phyloP scores from a whole-genome alignment of 2,113 vertebrate genomes.

The Menidia beryllina region DNA sequence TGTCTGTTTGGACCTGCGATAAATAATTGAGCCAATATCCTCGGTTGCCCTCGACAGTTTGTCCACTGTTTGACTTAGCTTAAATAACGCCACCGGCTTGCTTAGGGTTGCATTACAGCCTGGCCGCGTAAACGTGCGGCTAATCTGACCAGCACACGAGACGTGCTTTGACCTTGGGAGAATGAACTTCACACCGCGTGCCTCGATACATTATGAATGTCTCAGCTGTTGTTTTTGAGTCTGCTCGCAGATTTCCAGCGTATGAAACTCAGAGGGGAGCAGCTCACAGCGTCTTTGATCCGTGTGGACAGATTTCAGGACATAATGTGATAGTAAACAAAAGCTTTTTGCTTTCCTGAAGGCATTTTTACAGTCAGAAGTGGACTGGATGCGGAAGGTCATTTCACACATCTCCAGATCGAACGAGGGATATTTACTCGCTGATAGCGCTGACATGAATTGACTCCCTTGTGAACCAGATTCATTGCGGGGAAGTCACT shows the following conservation, averaged over 20 bases:
- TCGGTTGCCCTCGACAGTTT: slow-evolving; percentile 12
- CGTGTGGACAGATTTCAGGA: neutral
- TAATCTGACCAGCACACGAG: slow-evolving; percentile 10
- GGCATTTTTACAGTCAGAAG: too few relatives aligned
- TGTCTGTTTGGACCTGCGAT: slow-evolving; percentile 4
- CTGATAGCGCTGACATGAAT: slow-evolving; percentile 37
- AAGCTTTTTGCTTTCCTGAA: too few relatives aligned
- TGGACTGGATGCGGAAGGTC: slow-evolving; percentile 10
- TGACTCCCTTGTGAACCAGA: slow-evolving; percentile 40
- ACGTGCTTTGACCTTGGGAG: slow-evolving; percentile 6
- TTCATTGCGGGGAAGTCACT: slow-evolving; percentile 44
- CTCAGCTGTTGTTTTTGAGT: neutral
- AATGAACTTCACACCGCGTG: neutral
- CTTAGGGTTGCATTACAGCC: slow-evolving; percentile 6
- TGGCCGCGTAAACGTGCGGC: neutral
- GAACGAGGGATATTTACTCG: neutral
- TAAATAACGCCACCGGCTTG: slow-evolving; percentile 1
- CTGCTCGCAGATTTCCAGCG: neutral
- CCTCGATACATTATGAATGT: neutral
- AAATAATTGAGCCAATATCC: slow-evolving; percentile 41
- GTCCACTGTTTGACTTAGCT: slow-evolving; percentile 14
- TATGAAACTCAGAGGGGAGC: neutral
- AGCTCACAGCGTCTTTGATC: neutral
- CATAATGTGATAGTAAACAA: slow-evolving; percentile 6
- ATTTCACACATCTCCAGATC: slow-evolving; percentile 5